Conservation (phyloP, 37 sponge, comb jelly and placozoan genomes). For the Theonella swinhoei region DNA sequence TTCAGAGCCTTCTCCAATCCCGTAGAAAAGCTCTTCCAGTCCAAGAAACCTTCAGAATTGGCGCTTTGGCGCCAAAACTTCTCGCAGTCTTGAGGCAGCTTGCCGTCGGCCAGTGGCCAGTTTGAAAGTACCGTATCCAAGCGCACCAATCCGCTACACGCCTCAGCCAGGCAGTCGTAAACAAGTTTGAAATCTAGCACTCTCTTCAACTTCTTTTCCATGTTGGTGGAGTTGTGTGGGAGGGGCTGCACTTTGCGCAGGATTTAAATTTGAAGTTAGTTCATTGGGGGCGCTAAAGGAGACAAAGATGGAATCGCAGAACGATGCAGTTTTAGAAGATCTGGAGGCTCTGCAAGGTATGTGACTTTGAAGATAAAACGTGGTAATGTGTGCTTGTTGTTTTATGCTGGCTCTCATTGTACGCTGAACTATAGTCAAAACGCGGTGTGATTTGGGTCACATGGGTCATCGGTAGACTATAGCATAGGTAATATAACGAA, state of each 20-base stretch:
- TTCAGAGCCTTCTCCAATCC: neutral
- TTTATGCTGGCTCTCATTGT: too few relatives aligned
- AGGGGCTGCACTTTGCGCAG: neutral
- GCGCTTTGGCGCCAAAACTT: neutral
- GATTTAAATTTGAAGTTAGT: neutral
- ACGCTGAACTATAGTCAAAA: too few relatives aligned
- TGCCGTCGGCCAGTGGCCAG: neutral
- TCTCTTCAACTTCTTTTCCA: neutral
- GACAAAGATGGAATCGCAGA: neutral
- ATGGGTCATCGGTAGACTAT: too few relatives aligned
- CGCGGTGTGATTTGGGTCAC: neutral
- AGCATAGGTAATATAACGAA: too few relatives aligned
- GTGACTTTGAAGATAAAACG: too few relatives aligned
- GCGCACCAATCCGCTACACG: neutral
- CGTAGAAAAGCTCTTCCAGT: neutral
- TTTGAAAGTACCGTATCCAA: neutral
- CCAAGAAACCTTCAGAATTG: neutral
- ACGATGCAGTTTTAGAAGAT: too few relatives aligned
- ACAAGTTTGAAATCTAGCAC: neutral
- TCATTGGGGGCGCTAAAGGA: neutral
- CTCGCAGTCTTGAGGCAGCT: neutral
- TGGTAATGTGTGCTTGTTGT: too few relatives aligned
- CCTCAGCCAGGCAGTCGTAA: neutral
- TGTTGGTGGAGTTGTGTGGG: neutral
- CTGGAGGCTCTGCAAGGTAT: too few relatives aligned